These are phyloP conservation scores for Mus pahari DNA, from an alignment of 2,113 vertebrate species.

Conservation along the genomic window DNA sequence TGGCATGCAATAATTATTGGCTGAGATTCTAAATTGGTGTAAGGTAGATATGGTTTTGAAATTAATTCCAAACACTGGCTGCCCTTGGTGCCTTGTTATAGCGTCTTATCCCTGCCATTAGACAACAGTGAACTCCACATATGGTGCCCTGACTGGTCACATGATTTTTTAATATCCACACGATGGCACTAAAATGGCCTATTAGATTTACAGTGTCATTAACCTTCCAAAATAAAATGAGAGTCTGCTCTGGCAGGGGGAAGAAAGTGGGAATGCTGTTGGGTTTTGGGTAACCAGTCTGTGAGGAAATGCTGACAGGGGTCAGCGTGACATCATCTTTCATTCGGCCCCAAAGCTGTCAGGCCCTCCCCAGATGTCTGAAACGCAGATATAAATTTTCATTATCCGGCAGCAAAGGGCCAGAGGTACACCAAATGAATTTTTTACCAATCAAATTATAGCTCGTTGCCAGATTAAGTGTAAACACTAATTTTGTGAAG, in stretches of 20 bases:
- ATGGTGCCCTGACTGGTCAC: conserved; percentile 86
- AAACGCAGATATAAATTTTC: conserved; percentile 93
- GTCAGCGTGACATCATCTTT: conserved; percentile 94
- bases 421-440: conserved; percentile 93
- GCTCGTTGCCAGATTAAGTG: conserved; percentile 90
- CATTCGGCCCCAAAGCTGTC: conserved; percentile 94
- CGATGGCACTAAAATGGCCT: conserved; percentile 91
- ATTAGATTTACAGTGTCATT: conserved; percentile 93
- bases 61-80: conserved; percentile 86
- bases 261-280: conserved; percentile 86
- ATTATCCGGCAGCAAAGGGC: conserved; percentile 92
- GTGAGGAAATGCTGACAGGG: conserved; percentile 92
- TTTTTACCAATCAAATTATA: conserved; percentile 94
- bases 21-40: conserved; percentile 86
- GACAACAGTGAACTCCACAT: conserved; percentile 82
- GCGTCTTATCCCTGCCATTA: conserved; percentile 76
- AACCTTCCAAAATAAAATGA: conserved; percentile 89
- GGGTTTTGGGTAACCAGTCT: conserved; percentile 92
- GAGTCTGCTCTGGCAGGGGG: conserved; percentile 80
- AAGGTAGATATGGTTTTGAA: conserved; percentile 82
- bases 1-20: conserved; percentile 80
- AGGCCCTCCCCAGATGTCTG: conserved; percentile 92
- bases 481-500: conserved; percentile 93
- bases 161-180: conserved; percentile 90
- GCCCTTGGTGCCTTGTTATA: conserved; percentile 76